A percentile compares a stretch with the other conserved stretches of the same genome.
Evolutionary conservation across 2,888 invertebrate species (phyloP).

Genomic region (Tuberolachnus salignus): DNA sequence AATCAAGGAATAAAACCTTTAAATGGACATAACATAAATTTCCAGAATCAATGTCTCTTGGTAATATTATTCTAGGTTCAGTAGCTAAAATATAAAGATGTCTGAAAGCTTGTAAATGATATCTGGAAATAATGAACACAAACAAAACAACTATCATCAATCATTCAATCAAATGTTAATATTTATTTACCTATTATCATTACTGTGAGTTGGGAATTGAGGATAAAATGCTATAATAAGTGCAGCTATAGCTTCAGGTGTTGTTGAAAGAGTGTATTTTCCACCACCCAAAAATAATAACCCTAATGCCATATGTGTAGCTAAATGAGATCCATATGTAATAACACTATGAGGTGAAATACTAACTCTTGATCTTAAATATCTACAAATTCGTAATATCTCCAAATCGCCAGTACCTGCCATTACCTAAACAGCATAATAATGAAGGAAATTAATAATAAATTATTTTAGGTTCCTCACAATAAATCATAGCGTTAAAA

Average conservation of each 20-base stretch:
- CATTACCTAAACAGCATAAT: conserved; percentile 71
- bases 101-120: conserved; percentile 95
- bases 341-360: conserved; percentile 71
- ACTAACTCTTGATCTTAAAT: conserved; percentile 81
- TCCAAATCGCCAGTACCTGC: conserved; percentile 90
- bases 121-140: conserved; percentile 67
- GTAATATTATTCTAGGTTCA: conserved; percentile 86
- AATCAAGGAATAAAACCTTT: conserved; percentile 66
- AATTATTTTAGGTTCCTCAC: not conserved
- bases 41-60: conserved; percentile 81
- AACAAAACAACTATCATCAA: conserved; percentile 30
- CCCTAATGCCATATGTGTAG: conserved; percentile 93
- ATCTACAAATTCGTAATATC: conserved; percentile 80
- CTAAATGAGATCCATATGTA: conserved; percentile 91
- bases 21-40: conserved; percentile 83
- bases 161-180: not conserved
- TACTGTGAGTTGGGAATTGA: conserved; percentile 94
- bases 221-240: conserved; percentile 94
- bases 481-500: not conserved
- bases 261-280: conserved; percentile 80
- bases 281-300: conserved; percentile 94
- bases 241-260: conserved; percentile 85
- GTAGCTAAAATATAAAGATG: conserved; percentile 95
- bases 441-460: not conserved
- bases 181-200: conserved; percentile 81